Conservation (phyloP, 2,888 invertebrate genomes). For the Lissocephala sabroskyi region DNA sequence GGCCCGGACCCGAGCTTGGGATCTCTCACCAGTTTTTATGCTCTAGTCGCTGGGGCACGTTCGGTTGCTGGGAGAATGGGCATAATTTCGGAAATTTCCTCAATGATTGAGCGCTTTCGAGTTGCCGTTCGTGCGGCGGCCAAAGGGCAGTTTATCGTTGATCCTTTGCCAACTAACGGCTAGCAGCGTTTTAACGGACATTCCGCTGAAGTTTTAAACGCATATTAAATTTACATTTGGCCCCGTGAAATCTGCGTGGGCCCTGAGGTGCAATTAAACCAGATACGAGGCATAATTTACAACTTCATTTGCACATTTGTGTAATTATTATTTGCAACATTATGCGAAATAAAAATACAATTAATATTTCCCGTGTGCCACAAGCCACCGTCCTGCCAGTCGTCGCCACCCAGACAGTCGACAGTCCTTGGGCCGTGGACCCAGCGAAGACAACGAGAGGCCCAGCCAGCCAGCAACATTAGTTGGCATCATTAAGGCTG, state of each 20-base stretch:
- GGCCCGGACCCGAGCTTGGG: neutral
- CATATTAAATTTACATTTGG: no score
- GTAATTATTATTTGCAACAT: constrained; percentile 66
- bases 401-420: neutral
- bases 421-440: neutral
- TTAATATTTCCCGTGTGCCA: constrained; percentile 55
- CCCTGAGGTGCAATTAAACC: constrained; percentile 54
- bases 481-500: constrained; percentile 72
- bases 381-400: constrained; percentile 19
- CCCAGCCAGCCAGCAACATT: constrained; percentile 47
- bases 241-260: neutral
- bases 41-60: constrained; percentile 32
- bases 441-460: neutral
- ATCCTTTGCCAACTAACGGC: no score
- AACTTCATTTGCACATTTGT: constrained; percentile 67
- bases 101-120: constrained; percentile 50
- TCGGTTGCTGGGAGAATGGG: constrained; percentile 29
- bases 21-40: no score
- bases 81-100: constrained; percentile 53
- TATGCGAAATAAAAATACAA: constrained; percentile 68
- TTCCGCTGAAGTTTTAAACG: no score
- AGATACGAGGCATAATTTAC: constrained; percentile 59
- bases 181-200: no score
- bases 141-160: no score
- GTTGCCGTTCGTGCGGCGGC: no score